phyloP scores from a whole-genome alignment of 2,888 invertebrate species.

The Papilio demoleus region DNA sequence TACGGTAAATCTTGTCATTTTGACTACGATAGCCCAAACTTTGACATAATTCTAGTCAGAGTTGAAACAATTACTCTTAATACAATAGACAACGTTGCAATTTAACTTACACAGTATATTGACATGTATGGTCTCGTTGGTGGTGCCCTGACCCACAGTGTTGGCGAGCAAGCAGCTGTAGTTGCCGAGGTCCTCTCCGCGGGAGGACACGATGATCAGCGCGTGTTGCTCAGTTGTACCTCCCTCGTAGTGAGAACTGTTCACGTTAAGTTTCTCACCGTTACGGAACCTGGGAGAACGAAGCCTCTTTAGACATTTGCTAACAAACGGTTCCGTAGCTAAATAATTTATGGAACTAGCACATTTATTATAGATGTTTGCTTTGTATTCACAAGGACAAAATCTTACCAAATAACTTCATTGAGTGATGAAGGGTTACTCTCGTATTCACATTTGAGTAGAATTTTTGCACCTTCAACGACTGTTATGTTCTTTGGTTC shows the following conservation, averaged over 20 bases:
- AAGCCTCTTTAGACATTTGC: no score
- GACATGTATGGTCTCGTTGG: constrained; percentile 89
- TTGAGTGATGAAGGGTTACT: constrained; percentile 93
- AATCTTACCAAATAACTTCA: constrained; percentile 90
- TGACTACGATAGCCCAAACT: neutral
- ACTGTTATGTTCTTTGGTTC: constrained; percentile 89
- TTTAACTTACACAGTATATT: constrained; percentile 90
- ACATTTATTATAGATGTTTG: no score
- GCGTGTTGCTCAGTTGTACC: constrained; percentile 90
- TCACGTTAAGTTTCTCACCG: constrained; percentile 82
- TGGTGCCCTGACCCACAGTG: constrained; percentile 89
- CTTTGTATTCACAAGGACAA: no score
- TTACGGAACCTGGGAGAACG: constrained; percentile 86
- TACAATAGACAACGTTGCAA: no score
- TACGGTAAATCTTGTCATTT: no score
- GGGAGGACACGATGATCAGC: constrained; percentile 89
- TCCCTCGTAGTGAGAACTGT: constrained; percentile 86
- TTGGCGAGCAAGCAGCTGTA: constrained; percentile 93
- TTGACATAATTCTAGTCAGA: neutral
- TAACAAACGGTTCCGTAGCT: no score
- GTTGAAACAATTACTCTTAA: no score
- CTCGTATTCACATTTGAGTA: constrained; percentile 91
- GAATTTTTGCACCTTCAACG: constrained; percentile 89
- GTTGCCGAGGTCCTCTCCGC: constrained; percentile 91
- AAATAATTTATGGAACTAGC: no score